Conservation (phyloP, 2,888 invertebrate species). For the Microplitis manilae region DNA sequence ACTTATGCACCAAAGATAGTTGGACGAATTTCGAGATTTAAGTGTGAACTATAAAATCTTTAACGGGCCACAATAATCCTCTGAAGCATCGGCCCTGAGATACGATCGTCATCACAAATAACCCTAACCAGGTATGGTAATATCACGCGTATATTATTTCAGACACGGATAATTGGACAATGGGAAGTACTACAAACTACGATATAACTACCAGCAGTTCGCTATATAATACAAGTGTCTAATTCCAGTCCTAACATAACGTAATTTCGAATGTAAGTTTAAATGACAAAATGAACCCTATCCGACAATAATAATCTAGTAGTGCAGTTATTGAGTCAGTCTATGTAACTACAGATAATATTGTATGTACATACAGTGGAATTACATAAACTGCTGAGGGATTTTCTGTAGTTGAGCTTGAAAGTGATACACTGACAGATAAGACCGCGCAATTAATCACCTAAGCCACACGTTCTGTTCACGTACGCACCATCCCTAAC, state of each 20-base stretch:
- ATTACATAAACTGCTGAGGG: slow-evolving; percentile 5
- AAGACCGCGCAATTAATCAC: slow-evolving; percentile 49
- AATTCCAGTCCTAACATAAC: not conserved
- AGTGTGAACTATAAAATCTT: slow-evolving; percentile 38
- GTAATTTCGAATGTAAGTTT: not conserved
- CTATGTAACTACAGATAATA: not conserved
- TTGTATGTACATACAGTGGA: not conserved
- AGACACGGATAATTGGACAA: not conserved
- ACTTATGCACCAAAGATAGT: not conserved
- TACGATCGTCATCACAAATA: not conserved
- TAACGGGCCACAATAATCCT: slow-evolving; percentile 35
- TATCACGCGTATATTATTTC: not conserved
- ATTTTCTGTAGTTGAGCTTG: slow-evolving; percentile 15
- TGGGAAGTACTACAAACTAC: not conserved
- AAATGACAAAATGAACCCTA: not conserved
- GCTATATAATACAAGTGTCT: no score
- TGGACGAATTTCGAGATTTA: slow-evolving; percentile 2
- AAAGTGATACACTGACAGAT: slow-evolving; percentile 39
- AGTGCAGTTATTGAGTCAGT: not conserved
- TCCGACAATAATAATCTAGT: not conserved
- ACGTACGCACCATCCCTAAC: slow-evolving; percentile 27
- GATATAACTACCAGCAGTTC: not conserved
- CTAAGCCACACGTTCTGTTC: slow-evolving; percentile 20
- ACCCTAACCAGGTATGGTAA: no score
- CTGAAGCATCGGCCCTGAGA: not conserved